A percentile compares a stretch with the other conserved stretches of the same genome.
Evolutionary conservation across 2,888 invertebrate genomes (phyloP).

Genomic region (Dolomedes plantarius): DNA sequence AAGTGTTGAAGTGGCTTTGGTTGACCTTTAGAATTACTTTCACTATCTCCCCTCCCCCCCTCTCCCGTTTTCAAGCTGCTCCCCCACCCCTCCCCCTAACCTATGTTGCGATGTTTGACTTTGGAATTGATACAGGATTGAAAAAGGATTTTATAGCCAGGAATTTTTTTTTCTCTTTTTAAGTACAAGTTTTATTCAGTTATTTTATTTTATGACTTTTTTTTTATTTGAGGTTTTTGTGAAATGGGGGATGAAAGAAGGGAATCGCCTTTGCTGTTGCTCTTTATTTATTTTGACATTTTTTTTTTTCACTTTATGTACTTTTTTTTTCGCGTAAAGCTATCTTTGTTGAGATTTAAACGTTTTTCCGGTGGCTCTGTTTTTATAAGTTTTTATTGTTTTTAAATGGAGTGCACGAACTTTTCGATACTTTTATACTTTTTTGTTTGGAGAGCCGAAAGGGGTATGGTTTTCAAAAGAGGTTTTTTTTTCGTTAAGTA

Average conservation of each 20-base stretch:
- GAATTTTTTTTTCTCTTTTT: conserved; percentile 45
- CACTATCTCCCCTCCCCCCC: conserved; percentile 25
- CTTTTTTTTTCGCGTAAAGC: background rate
- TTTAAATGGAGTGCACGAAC: background rate
- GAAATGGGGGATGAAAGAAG: conserved; percentile 61
- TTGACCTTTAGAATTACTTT: conserved; percentile 71
- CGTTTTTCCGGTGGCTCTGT: background rate
- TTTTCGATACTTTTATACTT: conserved; percentile 1
- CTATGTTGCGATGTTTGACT: conserved; percentile 58
- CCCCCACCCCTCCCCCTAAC: conserved; percentile 3
- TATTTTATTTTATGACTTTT: conserved; percentile 53
- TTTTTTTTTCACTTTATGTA: background rate
- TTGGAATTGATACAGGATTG: conserved; percentile 71
- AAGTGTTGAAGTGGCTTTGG: conserved; percentile 70
- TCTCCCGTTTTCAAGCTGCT: background rate
- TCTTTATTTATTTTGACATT: conserved; percentile 60
- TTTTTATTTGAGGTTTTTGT: conserved; percentile 66
- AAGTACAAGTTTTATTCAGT: conserved; percentile 66
- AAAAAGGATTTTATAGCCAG: conserved; percentile 69
- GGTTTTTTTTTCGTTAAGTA: too few relatives aligned
- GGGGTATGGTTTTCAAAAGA: too few relatives aligned
- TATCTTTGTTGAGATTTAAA: conserved; percentile 16
- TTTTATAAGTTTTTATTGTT: conserved; percentile 6
- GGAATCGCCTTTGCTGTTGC: conserved; percentile 31
- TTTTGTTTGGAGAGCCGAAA: too few relatives aligned